A percentile compares a stretch with the other conserved stretches of the same genome.
phyloP scores from a whole-genome alignment of 2,113 vertebrate species.

The Nannospalax galili region DNA sequence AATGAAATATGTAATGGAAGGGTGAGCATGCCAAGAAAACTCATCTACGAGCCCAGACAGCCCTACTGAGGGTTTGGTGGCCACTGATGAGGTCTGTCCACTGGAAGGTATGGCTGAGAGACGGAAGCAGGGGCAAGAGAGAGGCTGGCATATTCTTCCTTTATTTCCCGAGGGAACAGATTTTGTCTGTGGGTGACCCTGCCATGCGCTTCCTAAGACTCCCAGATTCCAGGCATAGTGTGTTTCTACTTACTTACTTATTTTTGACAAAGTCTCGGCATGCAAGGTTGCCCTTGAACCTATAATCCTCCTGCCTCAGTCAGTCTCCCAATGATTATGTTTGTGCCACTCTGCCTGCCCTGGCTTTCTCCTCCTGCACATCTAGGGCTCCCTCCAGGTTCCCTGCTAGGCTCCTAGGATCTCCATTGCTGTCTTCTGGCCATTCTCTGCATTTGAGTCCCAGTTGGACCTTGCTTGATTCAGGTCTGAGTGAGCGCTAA shows the following conservation, averaged over 20 bases:
- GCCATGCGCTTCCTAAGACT: accelerated
- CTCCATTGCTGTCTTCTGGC: too few relatives aligned
- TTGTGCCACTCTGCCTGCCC: not conserved
- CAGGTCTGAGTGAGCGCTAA: not conserved
- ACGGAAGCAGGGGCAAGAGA: too few relatives aligned
- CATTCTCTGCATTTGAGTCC: not conserved
- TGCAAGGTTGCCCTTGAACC: not conserved
- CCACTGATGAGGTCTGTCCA: not conserved
- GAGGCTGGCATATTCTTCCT: accelerated
- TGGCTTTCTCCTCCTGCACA: not conserved
- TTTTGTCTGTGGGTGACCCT: not conserved
- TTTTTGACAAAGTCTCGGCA: not conserved
- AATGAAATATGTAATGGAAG: accelerated
- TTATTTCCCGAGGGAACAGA: not conserved
- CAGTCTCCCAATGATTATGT: not conserved
- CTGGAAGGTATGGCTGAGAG: too few relatives aligned
- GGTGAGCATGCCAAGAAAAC: not conserved
- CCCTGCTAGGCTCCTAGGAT: not conserved
- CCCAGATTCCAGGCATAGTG: not conserved
- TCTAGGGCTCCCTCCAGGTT: accelerated
- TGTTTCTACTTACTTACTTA: not conserved
- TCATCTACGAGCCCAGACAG: not conserved
- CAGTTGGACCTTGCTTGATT: not conserved
- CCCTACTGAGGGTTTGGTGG: not conserved
- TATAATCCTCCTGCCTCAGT: not conserved